A percentile compares a stretch with the other conserved stretches of the same genome.
Evolutionary conservation across 1,140 invertebrate species (phyloP).

Genomic region (Drosophila serrata): DNA sequence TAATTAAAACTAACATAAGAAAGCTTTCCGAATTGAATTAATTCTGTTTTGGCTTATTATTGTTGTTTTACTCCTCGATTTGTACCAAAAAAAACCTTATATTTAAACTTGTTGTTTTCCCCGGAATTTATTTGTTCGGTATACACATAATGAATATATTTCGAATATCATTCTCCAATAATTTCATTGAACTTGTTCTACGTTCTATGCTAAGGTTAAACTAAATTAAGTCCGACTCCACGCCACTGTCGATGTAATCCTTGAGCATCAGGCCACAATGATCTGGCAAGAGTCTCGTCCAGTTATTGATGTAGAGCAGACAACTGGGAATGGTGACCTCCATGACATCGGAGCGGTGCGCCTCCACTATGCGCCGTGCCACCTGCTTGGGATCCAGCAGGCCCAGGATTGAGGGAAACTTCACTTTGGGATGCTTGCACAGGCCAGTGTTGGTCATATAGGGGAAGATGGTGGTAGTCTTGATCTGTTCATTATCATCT

Average conservation of each 20-base stretch:
- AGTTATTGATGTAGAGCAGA: conserved; percentile 83
- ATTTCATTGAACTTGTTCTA: conserved; percentile 23
- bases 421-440: conserved; percentile 91
- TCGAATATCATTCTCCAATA: conserved; percentile 24
- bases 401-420: conserved; percentile 89
- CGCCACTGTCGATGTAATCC: conserved; percentile 87
- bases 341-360: conserved; percentile 87
- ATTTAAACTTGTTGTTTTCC: neutral
- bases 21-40: neutral
- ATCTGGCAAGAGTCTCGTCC: conserved; percentile 85
- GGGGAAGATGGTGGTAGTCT: conserved; percentile 92
- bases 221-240: conserved; percentile 86
- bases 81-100: neutral
- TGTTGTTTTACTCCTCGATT: neutral
- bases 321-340: conserved; percentile 87
- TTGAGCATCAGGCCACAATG: conserved; percentile 83
- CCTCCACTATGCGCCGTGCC: conserved; percentile 88
- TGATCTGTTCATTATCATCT: conserved; percentile 87
- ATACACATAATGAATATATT: conserved; percentile 1
- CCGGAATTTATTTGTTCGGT: neutral
- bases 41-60: neutral
- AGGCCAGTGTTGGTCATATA: conserved; percentile 94
- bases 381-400: conserved; percentile 89
- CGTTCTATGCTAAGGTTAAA: conserved; percentile 7
- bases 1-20: neutral